Evolutionary conservation across 2,797 vertebrate species (phyloP).

Genomic region (Sardinella longiceps): DNA sequence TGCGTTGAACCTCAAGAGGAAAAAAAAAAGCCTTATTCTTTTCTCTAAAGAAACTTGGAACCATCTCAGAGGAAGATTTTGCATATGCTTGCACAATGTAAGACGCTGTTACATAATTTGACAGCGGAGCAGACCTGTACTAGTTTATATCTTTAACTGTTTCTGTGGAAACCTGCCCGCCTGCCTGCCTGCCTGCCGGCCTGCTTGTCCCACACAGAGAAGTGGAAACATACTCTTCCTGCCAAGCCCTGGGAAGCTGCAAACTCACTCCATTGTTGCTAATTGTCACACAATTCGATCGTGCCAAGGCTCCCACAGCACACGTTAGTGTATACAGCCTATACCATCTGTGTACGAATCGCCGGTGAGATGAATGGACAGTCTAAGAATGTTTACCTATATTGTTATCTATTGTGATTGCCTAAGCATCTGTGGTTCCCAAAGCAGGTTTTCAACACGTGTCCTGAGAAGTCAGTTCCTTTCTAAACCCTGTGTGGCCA

Average conservation of each 20-base stretch:
- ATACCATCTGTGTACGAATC: not conserved
- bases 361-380: not conserved
- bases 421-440: not conserved
- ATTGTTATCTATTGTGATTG: conserved; percentile 7
- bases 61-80: not conserved
- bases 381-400: not conserved
- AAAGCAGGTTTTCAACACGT: not conserved
- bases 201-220: not conserved
- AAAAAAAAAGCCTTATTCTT: not conserved
- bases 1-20: not conserved
- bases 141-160: not conserved
- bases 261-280: not conserved
- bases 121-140: not conserved
- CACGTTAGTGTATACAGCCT: not conserved
- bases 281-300: not conserved
- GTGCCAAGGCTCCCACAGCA: not conserved
- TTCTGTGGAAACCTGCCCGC: not conserved
- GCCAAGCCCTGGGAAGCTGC: not conserved
- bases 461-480: not conserved
- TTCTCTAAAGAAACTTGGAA: not conserved
- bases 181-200: not conserved
- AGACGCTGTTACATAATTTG: not conserved
- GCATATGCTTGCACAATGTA: not conserved
- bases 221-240: not conserved
- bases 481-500: not conserved